phyloP scores from a whole-genome alignment of 2,888 invertebrate genomes.

The Drosophila borborema region DNA sequence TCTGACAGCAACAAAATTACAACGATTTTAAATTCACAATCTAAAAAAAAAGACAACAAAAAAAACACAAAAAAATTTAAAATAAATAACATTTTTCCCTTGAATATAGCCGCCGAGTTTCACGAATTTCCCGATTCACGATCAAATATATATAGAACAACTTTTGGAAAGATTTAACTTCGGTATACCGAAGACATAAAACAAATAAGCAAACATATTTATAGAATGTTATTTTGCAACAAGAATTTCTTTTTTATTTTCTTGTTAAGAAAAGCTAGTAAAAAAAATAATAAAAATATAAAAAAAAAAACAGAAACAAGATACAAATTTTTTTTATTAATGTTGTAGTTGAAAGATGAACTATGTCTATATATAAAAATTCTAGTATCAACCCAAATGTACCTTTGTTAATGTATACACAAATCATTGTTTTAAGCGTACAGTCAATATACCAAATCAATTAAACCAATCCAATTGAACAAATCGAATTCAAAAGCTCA shows the following conservation, averaged over 20 bases:
- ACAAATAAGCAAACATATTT: slow-evolving; percentile 45
- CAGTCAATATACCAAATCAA: slow-evolving; percentile 34
- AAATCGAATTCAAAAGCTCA: slow-evolving; percentile 46
- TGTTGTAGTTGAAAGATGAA: slow-evolving; percentile 57
- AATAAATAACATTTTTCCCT: background rate
- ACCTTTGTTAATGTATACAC: slow-evolving; percentile 39
- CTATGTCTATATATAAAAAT: slow-evolving; percentile 46
- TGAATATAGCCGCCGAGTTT: background rate
- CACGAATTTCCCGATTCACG: background rate
- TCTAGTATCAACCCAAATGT: slow-evolving; percentile 48
- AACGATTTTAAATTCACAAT: background rate
- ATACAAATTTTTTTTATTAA: slow-evolving; percentile 34
- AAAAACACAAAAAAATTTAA: background rate
- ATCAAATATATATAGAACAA: slow-evolving; percentile 13
- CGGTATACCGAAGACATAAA: slow-evolving; percentile 41
- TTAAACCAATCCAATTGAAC: slow-evolving; percentile 29
- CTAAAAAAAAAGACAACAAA: slow-evolving; percentile 10
- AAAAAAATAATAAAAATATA: background rate
- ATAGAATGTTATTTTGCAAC: slow-evolving; percentile 33
- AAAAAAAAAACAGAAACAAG: slow-evolving; percentile 1
- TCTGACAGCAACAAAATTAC: background rate
- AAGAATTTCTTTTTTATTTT: slow-evolving; percentile 15
- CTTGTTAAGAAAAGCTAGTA: slow-evolving; percentile 21
- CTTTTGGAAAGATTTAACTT: slow-evolving; percentile 60
- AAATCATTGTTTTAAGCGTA: slow-evolving; percentile 45